Conservation (phyloP, 2,888 invertebrate species). For the Malachius bipustulatus region DNA sequence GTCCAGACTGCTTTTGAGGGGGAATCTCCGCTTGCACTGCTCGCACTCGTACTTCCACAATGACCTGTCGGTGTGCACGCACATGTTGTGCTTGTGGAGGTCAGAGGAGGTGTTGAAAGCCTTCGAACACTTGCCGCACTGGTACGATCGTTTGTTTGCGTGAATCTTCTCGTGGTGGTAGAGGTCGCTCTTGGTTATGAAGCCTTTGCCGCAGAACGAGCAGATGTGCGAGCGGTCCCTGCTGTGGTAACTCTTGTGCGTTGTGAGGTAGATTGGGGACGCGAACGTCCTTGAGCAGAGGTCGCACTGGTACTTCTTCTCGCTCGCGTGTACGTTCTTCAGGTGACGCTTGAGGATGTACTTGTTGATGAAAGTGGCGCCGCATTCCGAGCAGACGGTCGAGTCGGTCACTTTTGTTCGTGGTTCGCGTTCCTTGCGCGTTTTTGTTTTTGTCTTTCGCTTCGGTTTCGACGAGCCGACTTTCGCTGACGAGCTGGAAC, state of each 20-base stretch:
- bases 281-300: slow-evolving; percentile 29
- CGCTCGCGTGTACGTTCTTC: slow-evolving; percentile 29
- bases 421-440: too few species aligned
- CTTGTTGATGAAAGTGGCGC: slow-evolving; percentile 25
- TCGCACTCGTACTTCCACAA: slow-evolving; percentile 30
- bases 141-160: slow-evolving; percentile 29
- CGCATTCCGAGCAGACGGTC: slow-evolving; percentile 23
- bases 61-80: slow-evolving; percentile 28
- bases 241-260: slow-evolving; percentile 28
- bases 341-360: slow-evolving; percentile 28
- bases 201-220: slow-evolving; percentile 37
- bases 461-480: neutral
- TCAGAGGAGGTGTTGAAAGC: slow-evolving; percentile 33
- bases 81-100: slow-evolving; percentile 31
- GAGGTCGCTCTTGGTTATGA: slow-evolving; percentile 30
- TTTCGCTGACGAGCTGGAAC: neutral
- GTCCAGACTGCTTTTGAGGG: slow-evolving; percentile 30
- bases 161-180: slow-evolving; percentile 34
- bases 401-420: slow-evolving; percentile 4
- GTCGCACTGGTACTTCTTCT: slow-evolving; percentile 29
- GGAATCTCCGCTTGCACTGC: slow-evolving; percentile 27
- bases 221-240: slow-evolving; percentile 29
- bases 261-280: slow-evolving; percentile 29
- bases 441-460: too few species aligned
- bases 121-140: slow-evolving; percentile 30